Evolutionary conservation across 1,140 invertebrate species (phyloP).

Genomic region (Ceratina calcarata): DNA sequence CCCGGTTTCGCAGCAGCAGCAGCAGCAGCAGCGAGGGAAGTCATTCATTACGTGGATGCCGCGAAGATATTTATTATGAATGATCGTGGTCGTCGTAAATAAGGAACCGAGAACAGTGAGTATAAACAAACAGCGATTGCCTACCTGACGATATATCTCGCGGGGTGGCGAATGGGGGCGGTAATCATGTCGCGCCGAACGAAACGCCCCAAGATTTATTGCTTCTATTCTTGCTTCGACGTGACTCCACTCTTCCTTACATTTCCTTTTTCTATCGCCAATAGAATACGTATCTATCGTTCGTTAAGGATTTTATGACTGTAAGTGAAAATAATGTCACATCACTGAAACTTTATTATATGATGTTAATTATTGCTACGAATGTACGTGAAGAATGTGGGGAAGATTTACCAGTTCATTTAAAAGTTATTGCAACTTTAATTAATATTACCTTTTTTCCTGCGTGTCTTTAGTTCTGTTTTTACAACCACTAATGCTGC

Average conservation of each 20-base stretch:
- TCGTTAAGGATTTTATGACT: too few relatives aligned
- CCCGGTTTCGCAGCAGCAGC: too few relatives aligned
- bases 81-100: conserved; percentile 57
- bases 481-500: too few relatives aligned
- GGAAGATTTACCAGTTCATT: too few relatives aligned
- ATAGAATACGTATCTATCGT: too few relatives aligned
- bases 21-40: not conserved
- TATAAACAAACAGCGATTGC: conserved; percentile 51
- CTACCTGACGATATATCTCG: conserved; percentile 44
- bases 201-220: conserved; percentile 48
- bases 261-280: not conserved
- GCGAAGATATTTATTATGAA: conserved; percentile 62
- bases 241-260: not conserved
- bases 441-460: too few relatives aligned
- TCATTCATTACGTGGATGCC: conserved; percentile 56
- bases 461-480: too few relatives aligned
- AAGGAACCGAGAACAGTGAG: conserved; percentile 40
- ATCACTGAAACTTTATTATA: too few relatives aligned
- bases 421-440: too few relatives aligned
- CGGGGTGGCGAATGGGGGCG: conserved; percentile 53
- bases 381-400: too few relatives aligned
- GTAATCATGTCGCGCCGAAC: conserved; percentile 60
- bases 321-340: too few relatives aligned
- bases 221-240: conserved; percentile 9
- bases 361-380: too few relatives aligned